Percentiles rank a stretch among this genome's conserved stretches.
Evolutionary conservation across 92 coral and sea anemone genomes (phyloP).

Genomic region (Montipora capitata): DNA sequence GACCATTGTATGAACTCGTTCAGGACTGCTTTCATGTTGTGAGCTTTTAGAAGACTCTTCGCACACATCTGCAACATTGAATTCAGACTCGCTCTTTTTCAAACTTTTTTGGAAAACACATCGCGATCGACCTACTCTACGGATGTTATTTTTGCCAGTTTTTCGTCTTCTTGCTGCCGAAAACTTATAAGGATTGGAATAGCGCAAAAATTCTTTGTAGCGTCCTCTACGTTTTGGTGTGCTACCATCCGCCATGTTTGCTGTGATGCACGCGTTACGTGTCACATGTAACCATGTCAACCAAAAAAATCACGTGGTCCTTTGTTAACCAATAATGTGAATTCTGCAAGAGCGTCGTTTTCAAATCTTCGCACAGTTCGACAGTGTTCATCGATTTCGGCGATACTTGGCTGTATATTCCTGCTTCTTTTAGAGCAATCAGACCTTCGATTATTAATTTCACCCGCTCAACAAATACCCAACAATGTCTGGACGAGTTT

Average conservation of each 20-base stretch:
- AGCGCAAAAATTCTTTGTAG: constrained; percentile 45
- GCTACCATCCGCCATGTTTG: constrained; percentile 43
- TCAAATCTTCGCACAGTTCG: constrained; percentile 22
- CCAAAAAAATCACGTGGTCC: constrained; percentile 24
- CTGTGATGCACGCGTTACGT: not conserved
- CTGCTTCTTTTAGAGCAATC: too few relatives aligned
- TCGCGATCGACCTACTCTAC: constrained; percentile 2
- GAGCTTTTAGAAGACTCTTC: constrained; percentile 13
- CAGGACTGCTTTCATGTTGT: constrained; percentile 25
- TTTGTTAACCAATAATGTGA: constrained; percentile 48
- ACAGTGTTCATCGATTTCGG: too few relatives aligned
- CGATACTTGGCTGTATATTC: too few relatives aligned
- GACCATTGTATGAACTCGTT: not conserved
- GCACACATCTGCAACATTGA: too few relatives aligned
- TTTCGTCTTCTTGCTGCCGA: constrained; percentile 55
- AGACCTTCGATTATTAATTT: too few relatives aligned
- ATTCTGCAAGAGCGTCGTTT: constrained; percentile 52
- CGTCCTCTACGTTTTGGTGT: constrained; percentile 48
- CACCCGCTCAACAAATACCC: constrained; percentile 8
- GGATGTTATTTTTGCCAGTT: not conserved
- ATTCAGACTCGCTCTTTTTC: constrained; percentile 14
- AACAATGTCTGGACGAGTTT: constrained; percentile 54
- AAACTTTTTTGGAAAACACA: not conserved
- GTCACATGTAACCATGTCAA: not conserved
- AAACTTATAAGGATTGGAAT: constrained; percentile 55